phyloP scores from a whole-genome alignment of 1,140 invertebrate species.

The Brachionus rubens region DNA sequence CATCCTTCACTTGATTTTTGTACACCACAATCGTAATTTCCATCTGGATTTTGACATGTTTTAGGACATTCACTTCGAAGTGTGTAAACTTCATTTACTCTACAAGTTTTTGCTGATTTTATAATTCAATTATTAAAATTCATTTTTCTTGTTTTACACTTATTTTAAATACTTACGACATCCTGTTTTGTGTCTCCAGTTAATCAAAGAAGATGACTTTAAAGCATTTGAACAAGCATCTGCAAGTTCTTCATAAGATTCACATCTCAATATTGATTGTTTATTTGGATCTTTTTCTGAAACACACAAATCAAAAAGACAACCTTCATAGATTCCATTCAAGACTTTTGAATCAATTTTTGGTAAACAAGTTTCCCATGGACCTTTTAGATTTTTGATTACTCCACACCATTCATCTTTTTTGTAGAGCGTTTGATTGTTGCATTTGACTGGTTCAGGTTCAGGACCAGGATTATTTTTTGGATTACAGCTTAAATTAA shows the following conservation, averaged over 20 bases:
- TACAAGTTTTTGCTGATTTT: background rate
- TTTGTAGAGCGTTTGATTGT: no score
- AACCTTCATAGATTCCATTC: background rate
- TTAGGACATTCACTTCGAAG: background rate
- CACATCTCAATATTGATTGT: background rate
- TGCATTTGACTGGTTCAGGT: no score
- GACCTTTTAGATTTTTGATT: background rate
- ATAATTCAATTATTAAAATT: background rate
- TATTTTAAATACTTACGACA: conserved; percentile 16
- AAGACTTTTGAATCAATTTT: background rate
- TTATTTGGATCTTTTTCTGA: background rate
- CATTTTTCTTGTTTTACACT: background rate
- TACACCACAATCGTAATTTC: conserved; percentile 21
- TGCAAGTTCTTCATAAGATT: conserved; percentile 3
- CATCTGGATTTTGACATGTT: conserved; percentile 25
- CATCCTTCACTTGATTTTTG: background rate
- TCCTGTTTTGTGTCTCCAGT: background rate
- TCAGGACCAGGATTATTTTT: no score
- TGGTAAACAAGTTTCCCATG: background rate
- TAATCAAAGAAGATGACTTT: background rate
- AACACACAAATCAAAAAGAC: conserved; percentile 20
- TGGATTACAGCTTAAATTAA: no score
- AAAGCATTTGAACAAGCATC: background rate
- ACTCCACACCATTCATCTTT: background rate
- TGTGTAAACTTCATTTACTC: conserved; percentile 9